Percentiles rank a stretch among this genome's conserved stretches.
phyloP scores from a whole-genome alignment of 2,888 invertebrate genomes.

The Tinea semifulvella region DNA sequence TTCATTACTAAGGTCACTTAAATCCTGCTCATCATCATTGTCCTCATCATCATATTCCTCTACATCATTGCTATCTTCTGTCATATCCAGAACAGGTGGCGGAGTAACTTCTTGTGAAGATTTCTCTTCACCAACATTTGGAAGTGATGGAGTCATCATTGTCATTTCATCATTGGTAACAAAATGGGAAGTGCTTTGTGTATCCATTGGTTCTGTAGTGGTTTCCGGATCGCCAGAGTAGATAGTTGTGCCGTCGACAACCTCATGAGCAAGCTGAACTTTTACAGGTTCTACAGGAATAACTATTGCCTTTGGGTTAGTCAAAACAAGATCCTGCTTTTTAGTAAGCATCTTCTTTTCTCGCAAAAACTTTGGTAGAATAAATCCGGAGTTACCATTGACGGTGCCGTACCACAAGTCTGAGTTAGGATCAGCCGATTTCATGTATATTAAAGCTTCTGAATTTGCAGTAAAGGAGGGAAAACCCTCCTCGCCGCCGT shows the following conservation, averaged over 20 bases:
- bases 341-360: constrained; percentile 65
- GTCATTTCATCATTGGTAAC: not conserved
- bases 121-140: not conserved
- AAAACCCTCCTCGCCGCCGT: constrained; percentile 58
- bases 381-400: constrained; percentile 73
- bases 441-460: constrained; percentile 72
- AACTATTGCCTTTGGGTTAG: constrained; percentile 24
- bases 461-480: constrained; percentile 69
- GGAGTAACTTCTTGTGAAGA: not conserved
- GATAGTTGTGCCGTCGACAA: constrained; percentile 76
- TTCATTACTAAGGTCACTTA: not conserved
- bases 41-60: not conserved
- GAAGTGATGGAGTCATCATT: constrained; percentile 2
- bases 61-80: not conserved
- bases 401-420: constrained; percentile 77
- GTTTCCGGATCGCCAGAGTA: constrained; percentile 29
- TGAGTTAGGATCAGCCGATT: constrained; percentile 69
- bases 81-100: not conserved
- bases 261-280: constrained; percentile 50
- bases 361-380: constrained; percentile 63
- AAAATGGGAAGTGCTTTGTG: not conserved
- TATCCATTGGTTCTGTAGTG: not conserved
- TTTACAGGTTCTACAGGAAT: constrained; percentile 41
- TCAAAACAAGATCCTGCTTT: constrained; percentile 40
- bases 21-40: constrained; percentile 1